These are phyloP conservation scores for Cantharis flavilabris DNA, from an alignment of 2,888 invertebrate genomes.

Conservation along the genomic window DNA sequence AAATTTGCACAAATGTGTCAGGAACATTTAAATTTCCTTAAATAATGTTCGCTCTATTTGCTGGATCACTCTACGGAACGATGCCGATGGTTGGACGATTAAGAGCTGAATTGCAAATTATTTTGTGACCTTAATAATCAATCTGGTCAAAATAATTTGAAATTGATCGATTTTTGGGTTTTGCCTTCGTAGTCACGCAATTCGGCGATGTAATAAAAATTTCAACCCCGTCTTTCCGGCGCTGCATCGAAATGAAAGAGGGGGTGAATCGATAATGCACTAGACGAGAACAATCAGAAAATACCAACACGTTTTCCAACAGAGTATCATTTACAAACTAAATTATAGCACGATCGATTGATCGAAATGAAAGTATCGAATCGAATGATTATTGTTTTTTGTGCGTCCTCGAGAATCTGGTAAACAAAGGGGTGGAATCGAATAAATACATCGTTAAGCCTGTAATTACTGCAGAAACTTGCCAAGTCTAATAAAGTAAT, in stretches of 20 bases:
- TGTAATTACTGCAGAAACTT: neutral
- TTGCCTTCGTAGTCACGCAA: neutral
- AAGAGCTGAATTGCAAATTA: slow-evolving; percentile 4
- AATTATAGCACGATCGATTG: neutral
- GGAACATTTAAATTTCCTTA: neutral
- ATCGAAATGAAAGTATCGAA: neutral
- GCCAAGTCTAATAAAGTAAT: neutral
- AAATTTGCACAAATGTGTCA: neutral
- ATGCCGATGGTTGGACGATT: slow-evolving; percentile 4
- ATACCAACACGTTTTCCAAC: slow-evolving; percentile 7
- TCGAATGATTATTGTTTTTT: neutral
- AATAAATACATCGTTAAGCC: neutral
- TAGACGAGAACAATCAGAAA: slow-evolving; percentile 12
- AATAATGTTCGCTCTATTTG: slow-evolving; percentile 14
- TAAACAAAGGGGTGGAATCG: neutral
- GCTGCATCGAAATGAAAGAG: slow-evolving; percentile 5
- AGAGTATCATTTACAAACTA: neutral
- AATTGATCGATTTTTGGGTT: neutral
- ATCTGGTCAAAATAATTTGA: neutral
- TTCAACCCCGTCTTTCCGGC: slow-evolving; percentile 7
- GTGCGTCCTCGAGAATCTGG: neutral
- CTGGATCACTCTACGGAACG: slow-evolving; percentile 8
- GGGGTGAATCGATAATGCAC: slow-evolving; percentile 14
- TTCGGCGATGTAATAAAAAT: neutral
- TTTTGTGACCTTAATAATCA: slow-evolving; percentile 8